Percentiles rank a stretch among this genome's conserved stretches.
These are phyloP conservation scores for Lates calcarifer DNA, from an alignment of 2,113 vertebrate species.

Conservation along the genomic window DNA sequence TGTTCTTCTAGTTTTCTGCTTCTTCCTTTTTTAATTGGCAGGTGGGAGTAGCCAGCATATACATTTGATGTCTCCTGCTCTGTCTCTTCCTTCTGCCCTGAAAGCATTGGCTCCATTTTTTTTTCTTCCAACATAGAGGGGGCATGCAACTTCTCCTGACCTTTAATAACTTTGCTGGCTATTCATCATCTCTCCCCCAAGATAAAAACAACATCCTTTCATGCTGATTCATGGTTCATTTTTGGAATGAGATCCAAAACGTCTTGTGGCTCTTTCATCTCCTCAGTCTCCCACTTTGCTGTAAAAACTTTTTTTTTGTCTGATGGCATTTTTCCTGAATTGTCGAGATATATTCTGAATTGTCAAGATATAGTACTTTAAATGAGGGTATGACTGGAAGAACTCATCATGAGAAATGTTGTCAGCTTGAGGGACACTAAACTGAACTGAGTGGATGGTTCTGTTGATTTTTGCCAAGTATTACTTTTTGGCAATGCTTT, in stretches of 20 bases:
- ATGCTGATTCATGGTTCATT: conserved; percentile 45
- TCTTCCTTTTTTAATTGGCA: conserved; percentile 70
- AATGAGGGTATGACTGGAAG: conserved; percentile 10
- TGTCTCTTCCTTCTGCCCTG: conserved; percentile 39
- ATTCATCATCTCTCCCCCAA: conserved; percentile 63
- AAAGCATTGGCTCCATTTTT: conserved; percentile 34
- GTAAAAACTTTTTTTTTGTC: conserved; percentile 6
- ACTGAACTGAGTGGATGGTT: background rate
- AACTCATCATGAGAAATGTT: background rate
- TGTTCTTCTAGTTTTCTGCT: conserved; percentile 44
- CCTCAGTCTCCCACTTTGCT: background rate
- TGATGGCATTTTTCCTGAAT: conserved; percentile 6
- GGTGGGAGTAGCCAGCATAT: conserved; percentile 57
- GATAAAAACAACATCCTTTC: conserved; percentile 58
- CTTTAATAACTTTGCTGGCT: conserved; percentile 65
- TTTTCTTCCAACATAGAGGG: conserved; percentile 21
- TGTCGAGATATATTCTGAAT: background rate
- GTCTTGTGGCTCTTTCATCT: conserved; percentile 37
- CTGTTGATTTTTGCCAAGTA: background rate
- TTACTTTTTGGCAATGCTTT: background rate
- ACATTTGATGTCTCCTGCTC: conserved; percentile 59
- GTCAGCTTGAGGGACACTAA: background rate
- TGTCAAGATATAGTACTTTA: background rate
- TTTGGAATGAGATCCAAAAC: conserved; percentile 38
- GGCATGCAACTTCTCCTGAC: conserved; percentile 61